phyloP scores from a whole-genome alignment of 2,113 vertebrate species.

The Saimiri boliviensis region DNA sequence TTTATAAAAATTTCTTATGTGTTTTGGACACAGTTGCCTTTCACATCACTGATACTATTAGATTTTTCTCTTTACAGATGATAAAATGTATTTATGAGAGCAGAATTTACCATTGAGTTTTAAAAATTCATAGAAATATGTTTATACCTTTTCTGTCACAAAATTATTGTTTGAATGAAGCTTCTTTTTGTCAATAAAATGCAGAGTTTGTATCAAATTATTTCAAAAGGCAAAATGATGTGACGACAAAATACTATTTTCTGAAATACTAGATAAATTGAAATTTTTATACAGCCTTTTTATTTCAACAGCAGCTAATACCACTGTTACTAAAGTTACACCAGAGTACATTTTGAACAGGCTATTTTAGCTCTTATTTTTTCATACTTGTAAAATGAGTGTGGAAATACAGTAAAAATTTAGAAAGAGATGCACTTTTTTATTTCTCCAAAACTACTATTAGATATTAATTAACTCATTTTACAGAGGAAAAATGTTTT shows the following conservation, averaged over 20 bases:
- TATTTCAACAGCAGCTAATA: background rate
- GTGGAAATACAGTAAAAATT: background rate
- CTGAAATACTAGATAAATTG: background rate
- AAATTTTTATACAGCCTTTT: background rate
- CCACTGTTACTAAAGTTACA: background rate
- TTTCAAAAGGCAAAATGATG: background rate
- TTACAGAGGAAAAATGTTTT: background rate
- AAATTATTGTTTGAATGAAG: background rate
- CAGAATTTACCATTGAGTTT: background rate
- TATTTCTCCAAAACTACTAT: background rate
- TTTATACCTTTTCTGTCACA: background rate
- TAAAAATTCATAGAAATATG: background rate
- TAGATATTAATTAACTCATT: background rate
- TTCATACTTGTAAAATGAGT: background rate
- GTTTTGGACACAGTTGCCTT: background rate
- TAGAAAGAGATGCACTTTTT: background rate
- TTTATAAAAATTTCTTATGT: background rate
- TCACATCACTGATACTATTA: background rate
- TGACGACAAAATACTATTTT: background rate
- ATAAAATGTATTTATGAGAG: background rate
- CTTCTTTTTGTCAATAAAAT: background rate
- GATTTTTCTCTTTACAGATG: background rate
- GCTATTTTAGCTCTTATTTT: background rate
- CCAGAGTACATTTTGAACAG: background rate
- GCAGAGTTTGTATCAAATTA: background rate